Base-by-base conservation (phyloP, 2,113 vertebrate genomes). In the Bagarius yarrelli region DNA sequence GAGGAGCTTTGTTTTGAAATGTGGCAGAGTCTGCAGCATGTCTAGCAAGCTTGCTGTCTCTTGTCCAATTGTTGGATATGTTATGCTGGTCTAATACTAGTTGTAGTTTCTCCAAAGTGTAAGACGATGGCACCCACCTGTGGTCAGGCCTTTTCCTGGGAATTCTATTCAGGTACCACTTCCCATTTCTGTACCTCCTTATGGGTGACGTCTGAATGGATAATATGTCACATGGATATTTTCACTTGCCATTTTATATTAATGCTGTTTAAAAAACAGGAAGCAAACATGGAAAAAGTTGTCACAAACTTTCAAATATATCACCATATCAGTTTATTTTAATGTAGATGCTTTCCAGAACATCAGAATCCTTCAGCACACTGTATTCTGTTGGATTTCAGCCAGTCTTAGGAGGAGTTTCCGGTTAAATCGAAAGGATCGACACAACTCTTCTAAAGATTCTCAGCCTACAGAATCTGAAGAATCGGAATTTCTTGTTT, bases 371-470 rank as follows among this genome's bases (percentile, higher is more conserved):
- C 25, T 36, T 36, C 67, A 25, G 44, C 0, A 82, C 40, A 76
- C 2, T 66, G 15, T 34, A 47, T 67, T 61, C 40, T 32, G 52
- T 30, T 64, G 79, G 61, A 74, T 21, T 50, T 76, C 88, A 98
- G 97, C 95, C 83, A 95, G 96, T 5, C 91, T 96, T 36, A 93
- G 95, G 34, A 93, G 95, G 86, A 98, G 95, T 88, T 96, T 98
- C 57, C 90, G 95, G 6, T 76, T 95, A 1, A 95, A 91, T 59
- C 91, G 94, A 19, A 96, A 94, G 32, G 94, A 96, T 79, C 94
- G 92, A 0, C 93, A 91, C 3, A 88, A 80, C 40, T 91, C 83
- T 0, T 80, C 63, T 0, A 92, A 77, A 57, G 95, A 97, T 2
- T 87, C 91, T 16, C 94, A 88, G 27, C 83, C 81, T 0, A 84